A percentile compares a stretch with the other conserved stretches of the same genome.
These are phyloP conservation scores for Stichodactyla helianthus DNA, from an alignment of 64 coral and sea anemone species.

Conservation along the genomic window DNA sequence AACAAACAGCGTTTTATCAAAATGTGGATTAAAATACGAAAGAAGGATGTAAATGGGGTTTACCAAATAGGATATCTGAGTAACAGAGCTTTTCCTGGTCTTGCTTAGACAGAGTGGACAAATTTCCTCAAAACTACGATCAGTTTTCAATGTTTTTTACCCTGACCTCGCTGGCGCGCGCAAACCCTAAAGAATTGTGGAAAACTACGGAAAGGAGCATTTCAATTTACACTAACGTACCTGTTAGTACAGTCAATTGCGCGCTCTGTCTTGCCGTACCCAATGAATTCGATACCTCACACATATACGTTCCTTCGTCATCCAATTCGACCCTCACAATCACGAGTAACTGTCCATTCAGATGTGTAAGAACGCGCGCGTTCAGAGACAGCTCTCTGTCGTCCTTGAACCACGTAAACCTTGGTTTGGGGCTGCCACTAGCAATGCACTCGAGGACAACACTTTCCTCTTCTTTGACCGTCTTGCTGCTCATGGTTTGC, in stretches of 20 bases:
- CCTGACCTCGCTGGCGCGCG: no score
- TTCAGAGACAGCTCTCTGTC: neutral
- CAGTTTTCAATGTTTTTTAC: no score
- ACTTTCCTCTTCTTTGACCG: slow-evolving; percentile 43
- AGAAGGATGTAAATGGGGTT: no score
- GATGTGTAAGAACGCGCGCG: slow-evolving; percentile 30
- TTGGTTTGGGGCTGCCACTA: slow-evolving; percentile 51
- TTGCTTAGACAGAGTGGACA: no score
- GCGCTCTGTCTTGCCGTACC: slow-evolving; percentile 30
- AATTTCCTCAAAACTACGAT: no score
- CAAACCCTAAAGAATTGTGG: no score
- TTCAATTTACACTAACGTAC: slow-evolving; percentile 19
- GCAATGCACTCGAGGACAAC: slow-evolving; percentile 63
- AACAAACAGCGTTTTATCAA: no score
- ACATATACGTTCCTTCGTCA: slow-evolving; percentile 52
- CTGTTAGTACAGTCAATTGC: slow-evolving; percentile 37
- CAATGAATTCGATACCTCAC: slow-evolving; percentile 57
- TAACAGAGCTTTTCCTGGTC: no score
- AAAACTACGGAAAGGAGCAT: no score
- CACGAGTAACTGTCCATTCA: slow-evolving; percentile 53
- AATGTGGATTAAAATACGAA: no score
- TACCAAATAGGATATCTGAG: no score
- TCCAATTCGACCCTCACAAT: slow-evolving; percentile 38
- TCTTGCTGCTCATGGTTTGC: slow-evolving; percentile 35
- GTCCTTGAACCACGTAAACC: slow-evolving; percentile 59